Conservation (phyloP, 2,113 vertebrate species). For the Deroptyus accipitrinus region DNA sequence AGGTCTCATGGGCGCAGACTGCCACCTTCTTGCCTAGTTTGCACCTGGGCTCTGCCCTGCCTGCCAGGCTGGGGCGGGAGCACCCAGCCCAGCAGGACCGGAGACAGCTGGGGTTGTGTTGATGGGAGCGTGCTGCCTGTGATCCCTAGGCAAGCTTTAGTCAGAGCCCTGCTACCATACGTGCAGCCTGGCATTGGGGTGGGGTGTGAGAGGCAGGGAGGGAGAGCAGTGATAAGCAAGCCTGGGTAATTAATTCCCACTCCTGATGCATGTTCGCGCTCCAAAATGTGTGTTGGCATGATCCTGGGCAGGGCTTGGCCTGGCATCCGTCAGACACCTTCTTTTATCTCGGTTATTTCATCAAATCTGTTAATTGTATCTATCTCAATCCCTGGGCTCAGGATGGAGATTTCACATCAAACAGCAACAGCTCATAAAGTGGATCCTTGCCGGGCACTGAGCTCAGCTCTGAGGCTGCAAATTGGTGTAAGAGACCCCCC, state of each 20-base stretch:
- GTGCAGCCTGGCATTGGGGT: neutral
- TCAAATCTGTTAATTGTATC: constrained; percentile 10
- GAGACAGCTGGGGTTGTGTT: neutral
- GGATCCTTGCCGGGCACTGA: neutral
- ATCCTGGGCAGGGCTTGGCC: neutral
- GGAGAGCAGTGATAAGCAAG: neutral
- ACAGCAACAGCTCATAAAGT: neutral
- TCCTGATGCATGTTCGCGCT: neutral
- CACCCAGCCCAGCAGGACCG: neutral
- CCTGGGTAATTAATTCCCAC: neutral
- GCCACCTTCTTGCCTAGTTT: neutral
- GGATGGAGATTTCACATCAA: neutral
- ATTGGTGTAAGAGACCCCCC: neutral
- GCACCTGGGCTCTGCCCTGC: neutral
- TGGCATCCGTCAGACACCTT: neutral
- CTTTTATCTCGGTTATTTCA: neutral
- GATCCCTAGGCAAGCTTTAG: neutral
- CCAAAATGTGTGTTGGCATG: neutral
- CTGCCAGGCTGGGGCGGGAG: neutral
- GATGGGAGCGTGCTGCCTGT: neutral
- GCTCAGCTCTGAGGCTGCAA: neutral
- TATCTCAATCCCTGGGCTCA: neutral
- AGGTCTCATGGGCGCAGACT: fast-evolving
- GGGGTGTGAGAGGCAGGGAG: neutral
- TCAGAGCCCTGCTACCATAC: neutral